These are phyloP conservation scores for Drosophila oshimai DNA, from an alignment of 1,140 invertebrate genomes.

Conservation along the genomic window DNA sequence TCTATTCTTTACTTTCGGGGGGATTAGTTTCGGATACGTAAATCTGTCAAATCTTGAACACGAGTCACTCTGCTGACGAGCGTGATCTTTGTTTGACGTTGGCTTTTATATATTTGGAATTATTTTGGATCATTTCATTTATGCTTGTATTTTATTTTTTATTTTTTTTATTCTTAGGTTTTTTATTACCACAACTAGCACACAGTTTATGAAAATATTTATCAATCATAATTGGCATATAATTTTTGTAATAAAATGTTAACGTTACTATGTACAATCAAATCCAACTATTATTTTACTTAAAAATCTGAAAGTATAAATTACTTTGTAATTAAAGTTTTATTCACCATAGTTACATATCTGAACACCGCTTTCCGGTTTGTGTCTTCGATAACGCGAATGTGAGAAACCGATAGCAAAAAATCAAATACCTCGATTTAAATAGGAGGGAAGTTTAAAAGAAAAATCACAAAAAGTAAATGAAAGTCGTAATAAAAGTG, in stretches of 20 bases:
- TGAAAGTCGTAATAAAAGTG: too few species aligned
- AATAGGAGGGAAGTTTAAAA: neutral
- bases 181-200: neutral
- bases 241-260: too few species aligned
- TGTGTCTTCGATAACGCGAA: neutral
- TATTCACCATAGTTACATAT: neutral
- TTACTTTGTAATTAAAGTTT: neutral
- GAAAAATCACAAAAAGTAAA: too few species aligned
- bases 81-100: slow-evolving; percentile 33
- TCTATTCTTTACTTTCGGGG: slow-evolving; percentile 19
- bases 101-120: neutral
- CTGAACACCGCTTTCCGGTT: neutral
- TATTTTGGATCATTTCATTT: neutral
- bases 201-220: too few species aligned
- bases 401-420: neutral
- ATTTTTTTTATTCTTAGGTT: neutral
- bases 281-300: too few species aligned
- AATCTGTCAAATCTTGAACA: slow-evolving; percentile 28
- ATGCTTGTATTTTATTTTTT: neutral
- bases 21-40: slow-evolving; percentile 34
- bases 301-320: too few species aligned
- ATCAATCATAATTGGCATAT: too few species aligned
- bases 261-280: too few species aligned
- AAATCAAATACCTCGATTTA: too few species aligned
- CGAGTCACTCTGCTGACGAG: slow-evolving; percentile 25